Evolutionary conservation across 2,888 invertebrate genomes (phyloP), one percentile per base, ranked within the genome.

Genomic region (Exephanes ischioxanthus): DNA sequence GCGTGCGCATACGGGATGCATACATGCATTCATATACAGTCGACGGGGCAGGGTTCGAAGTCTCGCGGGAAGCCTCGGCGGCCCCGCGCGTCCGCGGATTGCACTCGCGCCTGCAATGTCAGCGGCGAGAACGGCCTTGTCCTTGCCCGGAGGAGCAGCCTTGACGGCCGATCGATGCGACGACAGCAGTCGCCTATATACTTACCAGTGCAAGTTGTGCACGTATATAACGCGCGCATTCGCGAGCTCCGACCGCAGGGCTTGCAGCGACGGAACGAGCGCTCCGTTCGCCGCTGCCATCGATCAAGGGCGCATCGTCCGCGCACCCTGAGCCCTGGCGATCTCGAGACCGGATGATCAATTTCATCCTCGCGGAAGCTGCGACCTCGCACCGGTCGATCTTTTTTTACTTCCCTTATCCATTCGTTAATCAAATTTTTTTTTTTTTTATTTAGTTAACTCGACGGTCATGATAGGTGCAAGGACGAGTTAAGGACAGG

Each of bases 121-220:
- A 91, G 90, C 90, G 88, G 88, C 85, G 83, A 70, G 85, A 83
- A 89, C 88, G 91, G 90, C 92, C 92, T 92, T 92, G 92, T 91
- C 92, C 92, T 92, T 92, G 92, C 91, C 91, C 92, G 91, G 82
- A 86, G 85, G 86, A 87, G 78, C 75, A 83, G 82, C 92, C 92
- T 92, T 92, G 91, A 88, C 89, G 89, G 89, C 86, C 89, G 92
- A 92, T 92, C 92, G 92, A 92, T 92, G 91, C 90, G 87, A 88
- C 80, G 85, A 87, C 83, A 82, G 53, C 68, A 77, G 67, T 53
- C 76, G 70, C 22, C 76, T 45, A 66, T 58, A 26, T 58, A 76
- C 80, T 81, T 75, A 73, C 76, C 67, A 84, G 82, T 86, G 84
- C 83, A 86, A 41, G 75, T 53, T 30, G 41, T 55, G 51, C 53